Evolutionary conservation across 2,797 vertebrate genomes (phyloP), one percentile per base, ranked within the genome.

Genomic region (Alosa sapidissima): DNA sequence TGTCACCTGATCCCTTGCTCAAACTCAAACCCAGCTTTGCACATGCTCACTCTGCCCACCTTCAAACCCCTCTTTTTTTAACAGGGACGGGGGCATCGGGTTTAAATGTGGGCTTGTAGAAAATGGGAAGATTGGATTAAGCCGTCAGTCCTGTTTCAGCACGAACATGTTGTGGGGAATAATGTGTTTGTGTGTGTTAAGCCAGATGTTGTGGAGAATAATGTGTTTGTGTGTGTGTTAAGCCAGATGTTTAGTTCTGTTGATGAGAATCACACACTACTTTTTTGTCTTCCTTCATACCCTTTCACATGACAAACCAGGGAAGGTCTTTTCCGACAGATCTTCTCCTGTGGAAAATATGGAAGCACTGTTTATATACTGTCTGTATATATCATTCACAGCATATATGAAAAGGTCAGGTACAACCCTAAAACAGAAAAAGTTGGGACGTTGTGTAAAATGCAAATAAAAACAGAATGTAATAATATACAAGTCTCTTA

Each of bases 61-160:
- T 89, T 82, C 86, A 84, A 91, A 92, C 87, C 85, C 88, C 88
- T 91, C 89, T 90, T 89, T 90, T 89, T 87, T 84, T 91, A 92
- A 93, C 92, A 88, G 62, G 88, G 14, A 28, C 36, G 16, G 36
- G 0, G 94, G 89, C 91, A 92, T 94, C 92, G 92, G 89, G 90
- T 86, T 94, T 91, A 93, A 83, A 90, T 92, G 86, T 91, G 75
- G 78, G 75, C 87, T n/a, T 83, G 28, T 54, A 16, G 78, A 88
- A 87, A 84, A 87, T 84, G 84, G 87, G 85, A 84, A 89, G 84
- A 87, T 81, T 9, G 60, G 54, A 85, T 91, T 91, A 88, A 84
- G 86, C 84, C 86, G 85, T 81, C 13, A 41, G 33, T 85, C 88
- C 82, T 90, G 87, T 91, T 91, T 93, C 86, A 83, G 87, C 83